Conservation (phyloP, 2,888 invertebrate genomes). For the Lasius fuliginosus region DNA sequence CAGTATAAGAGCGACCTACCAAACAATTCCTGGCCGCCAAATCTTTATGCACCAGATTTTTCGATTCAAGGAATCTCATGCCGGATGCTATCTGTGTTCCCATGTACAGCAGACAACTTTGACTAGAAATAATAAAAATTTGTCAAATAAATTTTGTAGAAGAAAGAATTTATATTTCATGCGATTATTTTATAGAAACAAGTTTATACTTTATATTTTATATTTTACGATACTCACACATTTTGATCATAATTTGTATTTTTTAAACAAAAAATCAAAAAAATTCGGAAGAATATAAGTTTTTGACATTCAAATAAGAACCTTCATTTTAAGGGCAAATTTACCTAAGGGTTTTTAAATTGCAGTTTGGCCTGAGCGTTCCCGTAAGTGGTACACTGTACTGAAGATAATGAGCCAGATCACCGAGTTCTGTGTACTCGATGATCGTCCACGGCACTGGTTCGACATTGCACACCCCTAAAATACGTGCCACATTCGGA, state of each 20-base stretch:
- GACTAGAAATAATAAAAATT: conserved; percentile 86
- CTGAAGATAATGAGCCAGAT: conserved; percentile 90
- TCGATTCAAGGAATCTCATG: conserved; percentile 93
- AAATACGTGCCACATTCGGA: conserved; percentile 89
- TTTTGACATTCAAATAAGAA: neutral
- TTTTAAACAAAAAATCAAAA: neutral
- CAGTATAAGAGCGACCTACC: conserved; percentile 88
- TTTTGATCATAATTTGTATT: neutral
- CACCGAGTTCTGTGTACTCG: conserved; percentile 92
- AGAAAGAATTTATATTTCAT: neutral
- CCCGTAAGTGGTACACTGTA: conserved; percentile 85
- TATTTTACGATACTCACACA: neutral
- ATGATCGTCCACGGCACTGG: conserved; percentile 90
- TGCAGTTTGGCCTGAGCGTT: conserved; percentile 83
- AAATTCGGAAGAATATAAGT: neutral
- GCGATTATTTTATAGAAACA: neutral
- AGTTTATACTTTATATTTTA: neutral
- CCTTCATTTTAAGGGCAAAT: neutral
- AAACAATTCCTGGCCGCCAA: conserved; percentile 91
- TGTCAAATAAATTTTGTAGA: neutral
- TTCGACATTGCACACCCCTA: conserved; percentile 88
- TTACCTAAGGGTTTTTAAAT: conserved; percentile 85
- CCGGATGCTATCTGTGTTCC: conserved; percentile 92
- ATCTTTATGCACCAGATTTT: conserved; percentile 93
- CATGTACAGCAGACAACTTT: conserved; percentile 91